phyloP scores from a whole-genome alignment of 2,113 vertebrate genomes.

The Muntiacus muntjak region DNA sequence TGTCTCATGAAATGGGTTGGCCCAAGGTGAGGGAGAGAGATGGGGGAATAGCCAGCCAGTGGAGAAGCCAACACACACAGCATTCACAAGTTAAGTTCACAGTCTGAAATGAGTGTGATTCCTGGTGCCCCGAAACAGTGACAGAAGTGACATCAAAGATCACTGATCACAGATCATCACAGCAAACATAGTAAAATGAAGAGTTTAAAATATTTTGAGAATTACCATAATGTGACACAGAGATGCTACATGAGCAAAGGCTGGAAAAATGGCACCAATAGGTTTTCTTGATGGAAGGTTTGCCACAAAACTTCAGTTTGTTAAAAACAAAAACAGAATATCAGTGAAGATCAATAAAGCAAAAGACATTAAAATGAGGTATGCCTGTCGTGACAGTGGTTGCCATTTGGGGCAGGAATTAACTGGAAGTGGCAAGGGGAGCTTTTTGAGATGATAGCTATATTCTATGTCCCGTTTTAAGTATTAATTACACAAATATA shows the following conservation, averaged over 20 bases:
- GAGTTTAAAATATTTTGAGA: background rate
- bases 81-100: background rate
- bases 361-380: background rate
- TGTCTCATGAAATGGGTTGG: background rate
- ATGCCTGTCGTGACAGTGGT: background rate
- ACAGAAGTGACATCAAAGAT: background rate
- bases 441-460: background rate
- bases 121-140: background rate
- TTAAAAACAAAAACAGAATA: background rate
- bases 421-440: background rate
- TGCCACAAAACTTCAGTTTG: background rate
- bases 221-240: background rate
- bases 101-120: background rate
- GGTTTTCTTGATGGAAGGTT: background rate
- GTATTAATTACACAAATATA: background rate
- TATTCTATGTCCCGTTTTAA: background rate
- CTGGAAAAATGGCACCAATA: background rate
- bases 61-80: background rate
- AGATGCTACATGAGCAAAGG: background rate
- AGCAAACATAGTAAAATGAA: background rate
- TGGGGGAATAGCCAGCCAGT: background rate
- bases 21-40: background rate
- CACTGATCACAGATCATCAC: background rate
- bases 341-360: background rate
- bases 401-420: background rate